Percentiles rank a stretch among this genome's conserved stretches.
Conservation (phyloP, 1,140 invertebrate species). For the Drosophila kurseongensis region DNA sequence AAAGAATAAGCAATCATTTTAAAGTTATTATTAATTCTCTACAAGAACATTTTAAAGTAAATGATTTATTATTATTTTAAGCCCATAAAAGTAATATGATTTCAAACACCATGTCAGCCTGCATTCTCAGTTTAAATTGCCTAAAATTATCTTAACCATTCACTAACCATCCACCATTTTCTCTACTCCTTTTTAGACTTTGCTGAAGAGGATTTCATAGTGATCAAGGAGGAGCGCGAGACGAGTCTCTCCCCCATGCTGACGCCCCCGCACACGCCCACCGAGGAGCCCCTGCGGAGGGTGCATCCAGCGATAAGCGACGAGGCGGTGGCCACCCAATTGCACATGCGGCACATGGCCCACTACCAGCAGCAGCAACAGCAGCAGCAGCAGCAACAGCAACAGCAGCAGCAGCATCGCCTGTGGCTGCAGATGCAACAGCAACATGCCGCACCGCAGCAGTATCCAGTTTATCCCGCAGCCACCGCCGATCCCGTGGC, state of each 20-base stretch:
- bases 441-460: slow-evolving; percentile 54
- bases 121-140: no score
- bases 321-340: slow-evolving; percentile 64
- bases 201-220: slow-evolving; percentile 85
- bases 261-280: slow-evolving; percentile 90
- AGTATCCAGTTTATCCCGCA: slow-evolving; percentile 67
- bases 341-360: slow-evolving; percentile 74
- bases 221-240: slow-evolving; percentile 88
- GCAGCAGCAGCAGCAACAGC: slow-evolving; percentile 64
- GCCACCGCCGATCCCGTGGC: slow-evolving; percentile 79
- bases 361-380: slow-evolving; percentile 72
- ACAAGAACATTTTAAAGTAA: neutral
- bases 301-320: slow-evolving; percentile 71
- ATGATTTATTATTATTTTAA: neutral
- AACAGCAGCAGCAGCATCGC: slow-evolving; percentile 72
- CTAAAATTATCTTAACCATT: neutral
- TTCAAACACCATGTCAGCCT: neutral
- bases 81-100: neutral
- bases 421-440: slow-evolving; percentile 73
- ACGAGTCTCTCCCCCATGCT: slow-evolving; percentile 87
- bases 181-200: slow-evolving; percentile 50
- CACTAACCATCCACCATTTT: slow-evolving; percentile 16
- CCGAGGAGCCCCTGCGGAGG: slow-evolving; percentile 85
- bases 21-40: no score
- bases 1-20: no score